Evolutionary conservation across 1,140 invertebrate species (phyloP), one percentile per base, ranked within the genome.

Genomic region (Drosophila oshimai): DNA sequence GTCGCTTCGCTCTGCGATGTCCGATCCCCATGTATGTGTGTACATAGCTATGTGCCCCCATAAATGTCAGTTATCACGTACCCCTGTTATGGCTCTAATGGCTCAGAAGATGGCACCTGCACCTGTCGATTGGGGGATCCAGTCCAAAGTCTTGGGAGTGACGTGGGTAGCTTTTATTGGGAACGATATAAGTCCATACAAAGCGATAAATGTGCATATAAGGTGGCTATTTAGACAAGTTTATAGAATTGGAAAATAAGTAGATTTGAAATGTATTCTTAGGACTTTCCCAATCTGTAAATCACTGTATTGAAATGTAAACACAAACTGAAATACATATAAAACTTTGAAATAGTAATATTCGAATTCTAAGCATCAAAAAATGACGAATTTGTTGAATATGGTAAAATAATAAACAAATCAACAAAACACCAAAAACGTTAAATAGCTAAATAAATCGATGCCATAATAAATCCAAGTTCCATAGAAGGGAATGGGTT

Each of bases 51-150:
- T 18, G 10, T 37, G 12, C 6, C 50, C 50, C 26, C 42, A 41
- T 24, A 31, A 41, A 15, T 57, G 36, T 4, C 53, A 44, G 37
- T 18, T 60, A 62, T 62, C 58, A 62, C 58, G 58, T 62, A 62
- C 28, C 34, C 7, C 15, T 24, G 41, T 22, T 7, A 26, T 24
- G 4, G 15, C 17, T 44, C 10, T 12, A 42, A 58, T 54, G 58
- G 36, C 58, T 41, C 37, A 61, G n/a, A 6, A 62, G 49, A 58
- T 44, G 37, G 9, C 58, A 62, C 58, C 36, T 62, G 37, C 44
- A 24, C 17, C 6, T 18, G 13, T 42, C 57, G 3, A 55, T 55
- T 60, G 49, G 22, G 24, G 12, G 26, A 24, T 53, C 53, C 46
- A 57, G 9, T 53, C n/a, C 28, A 9, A 18, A n/a, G 34, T 34